Evolutionary conservation across 2,797 vertebrate species (phyloP), one percentile per base, ranked within the genome.

Genomic region (Pangasius larnaudii): DNA sequence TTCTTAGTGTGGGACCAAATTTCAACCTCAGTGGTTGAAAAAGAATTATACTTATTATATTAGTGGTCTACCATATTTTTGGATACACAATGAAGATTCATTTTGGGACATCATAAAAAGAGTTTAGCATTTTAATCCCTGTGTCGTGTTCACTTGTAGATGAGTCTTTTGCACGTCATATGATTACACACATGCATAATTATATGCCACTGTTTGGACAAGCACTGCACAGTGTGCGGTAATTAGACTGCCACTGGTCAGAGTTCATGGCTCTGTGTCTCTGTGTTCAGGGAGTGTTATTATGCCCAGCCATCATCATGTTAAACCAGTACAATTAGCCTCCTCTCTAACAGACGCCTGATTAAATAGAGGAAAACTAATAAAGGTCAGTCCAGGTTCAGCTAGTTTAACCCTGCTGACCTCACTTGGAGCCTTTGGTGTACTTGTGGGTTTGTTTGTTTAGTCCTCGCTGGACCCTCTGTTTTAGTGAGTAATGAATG

Each of bases 381-480:
- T 75, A 84, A 91, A 84, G 88, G 91, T 91, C 92, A 92, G 93
- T 92, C 92, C 94, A 49, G 56, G 84, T 93, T 93, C 89, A 88
- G 84, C 94, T 96, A 91, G 94, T 94, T 96, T 94, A 95, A 95
- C 95, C 95, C 90, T 92, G 53, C 71, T 96, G 95, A 96, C 96
- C 95, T 94, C 51, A 86, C 59, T 67, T 86, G 91, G 56, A 72
- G 72, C 84, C 81, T 80, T 85, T 80, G 80, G 79, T 77, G 75
- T 86, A 85, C 74, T 89, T 42, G 86, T 91, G 88, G 88, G 91
- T 95, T 94, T 96, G 95, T 96, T 96, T 96, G 94, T 94, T 92
- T 94, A 94, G 89, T 78, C 89, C 91, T 84, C 88, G 86, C 89
- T 89, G 85, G 86, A 92, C n/a, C 86, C 67, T 90, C 91, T 84